phyloP scores from a whole-genome alignment of 1,140 invertebrate species.

The Halotydeus destructor region DNA sequence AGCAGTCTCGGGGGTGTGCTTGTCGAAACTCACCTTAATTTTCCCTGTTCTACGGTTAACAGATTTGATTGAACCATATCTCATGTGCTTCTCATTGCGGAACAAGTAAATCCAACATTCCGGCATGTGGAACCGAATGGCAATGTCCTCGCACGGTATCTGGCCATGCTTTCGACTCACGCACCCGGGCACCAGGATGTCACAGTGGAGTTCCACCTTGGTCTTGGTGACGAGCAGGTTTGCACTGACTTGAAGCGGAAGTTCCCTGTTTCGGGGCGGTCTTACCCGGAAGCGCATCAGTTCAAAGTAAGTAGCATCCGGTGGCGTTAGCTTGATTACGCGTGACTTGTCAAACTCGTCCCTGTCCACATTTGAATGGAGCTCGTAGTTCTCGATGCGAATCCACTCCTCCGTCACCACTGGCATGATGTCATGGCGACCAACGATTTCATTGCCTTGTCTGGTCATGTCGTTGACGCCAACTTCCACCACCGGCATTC shows the following conservation, averaged over 20 bases:
- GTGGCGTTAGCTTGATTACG: conserved; percentile 59
- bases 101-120: conserved; percentile 10
- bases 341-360: conserved; percentile 69
- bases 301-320: conserved; percentile 95
- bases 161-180: conserved; percentile 72
- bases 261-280: conserved; percentile 84
- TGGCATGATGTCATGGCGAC: conserved; percentile 94
- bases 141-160: conserved; percentile 90
- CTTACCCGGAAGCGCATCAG: conserved; percentile 86
- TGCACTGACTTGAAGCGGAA: conserved; percentile 81
- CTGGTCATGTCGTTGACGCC: conserved; percentile 90
- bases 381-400: conserved; percentile 73
- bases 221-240: conserved; percentile 23
- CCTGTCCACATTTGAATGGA: conserved; percentile 78
- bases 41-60: conserved; percentile 54
- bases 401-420: conserved; percentile 99
- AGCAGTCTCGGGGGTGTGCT: too few relatives aligned
- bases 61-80: conserved; percentile 96
- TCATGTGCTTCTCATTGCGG: conserved; percentile 28
- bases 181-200: conserved; percentile 88
- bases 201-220: conserved; percentile 27
- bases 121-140: conserved; percentile 81
- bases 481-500: conserved; percentile 82
- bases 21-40: conserved; percentile 30
- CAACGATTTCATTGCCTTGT: conserved; percentile 95